Percentiles rank a stretch among this genome's conserved stretches.
Conservation (phyloP, 1,140 invertebrate species). For the Wiebesia pumilae region DNA sequence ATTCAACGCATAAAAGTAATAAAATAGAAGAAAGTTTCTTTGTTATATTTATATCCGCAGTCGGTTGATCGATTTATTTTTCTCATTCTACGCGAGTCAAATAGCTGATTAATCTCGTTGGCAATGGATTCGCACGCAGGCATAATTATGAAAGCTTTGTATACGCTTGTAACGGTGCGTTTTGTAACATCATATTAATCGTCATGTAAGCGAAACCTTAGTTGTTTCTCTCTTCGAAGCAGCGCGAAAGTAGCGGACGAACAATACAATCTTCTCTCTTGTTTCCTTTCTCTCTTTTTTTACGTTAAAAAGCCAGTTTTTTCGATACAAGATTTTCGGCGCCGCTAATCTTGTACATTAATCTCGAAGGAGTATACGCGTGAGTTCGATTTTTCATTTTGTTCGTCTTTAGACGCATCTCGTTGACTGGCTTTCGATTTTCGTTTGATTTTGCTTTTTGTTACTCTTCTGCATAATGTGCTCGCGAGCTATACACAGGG, state of each 20-base stretch:
- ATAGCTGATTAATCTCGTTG: not conserved
- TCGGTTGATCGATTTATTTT: not conserved
- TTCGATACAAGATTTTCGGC: constrained; percentile 32
- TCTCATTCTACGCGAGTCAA: not conserved
- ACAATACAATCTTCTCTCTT: not conserved
- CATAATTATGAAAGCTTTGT: not conserved
- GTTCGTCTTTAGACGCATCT: constrained; percentile 1
- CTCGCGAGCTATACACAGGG: not conserved
- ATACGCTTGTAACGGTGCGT: not conserved
- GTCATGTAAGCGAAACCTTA: constrained; percentile 29
- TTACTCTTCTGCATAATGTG: not conserved
- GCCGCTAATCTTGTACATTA: constrained; percentile 40
- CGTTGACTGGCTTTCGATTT: not conserved
- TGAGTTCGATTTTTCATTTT: not conserved
- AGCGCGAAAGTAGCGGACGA: not conserved
- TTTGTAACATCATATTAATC: constrained; percentile 43
- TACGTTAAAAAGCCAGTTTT: constrained; percentile 22
- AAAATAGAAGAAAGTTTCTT: not conserved
- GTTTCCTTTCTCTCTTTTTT: not conserved
- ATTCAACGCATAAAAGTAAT: not conserved
- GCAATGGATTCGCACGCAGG: not conserved
- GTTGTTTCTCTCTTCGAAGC: not conserved
- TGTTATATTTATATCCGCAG: constrained; percentile 1
- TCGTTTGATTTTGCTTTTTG: not conserved
- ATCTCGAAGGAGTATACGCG: not conserved